Conservation (phyloP, 2,113 vertebrate species). For the Oncorhynchus masou region DNA sequence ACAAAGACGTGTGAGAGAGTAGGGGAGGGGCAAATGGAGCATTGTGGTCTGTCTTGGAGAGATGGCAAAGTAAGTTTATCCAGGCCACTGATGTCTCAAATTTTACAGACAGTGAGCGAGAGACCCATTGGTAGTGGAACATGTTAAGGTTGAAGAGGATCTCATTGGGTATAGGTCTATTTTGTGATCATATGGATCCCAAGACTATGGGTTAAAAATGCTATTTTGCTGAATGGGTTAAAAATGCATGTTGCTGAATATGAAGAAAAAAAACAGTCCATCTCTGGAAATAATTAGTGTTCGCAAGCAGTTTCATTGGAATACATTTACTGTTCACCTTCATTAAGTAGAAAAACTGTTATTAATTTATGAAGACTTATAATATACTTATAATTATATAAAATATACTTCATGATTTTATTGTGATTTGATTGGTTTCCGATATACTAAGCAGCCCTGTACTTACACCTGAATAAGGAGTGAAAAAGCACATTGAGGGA, state of each 20-base stretch:
- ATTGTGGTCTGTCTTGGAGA: not conserved
- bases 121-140: not conserved
- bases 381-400: no score
- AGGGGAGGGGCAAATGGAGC: slow-evolving; percentile 24
- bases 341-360: no score
- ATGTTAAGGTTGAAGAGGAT: not conserved
- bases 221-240: not conserved
- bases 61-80: slow-evolving; percentile 4
- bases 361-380: no score
- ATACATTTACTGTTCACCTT: no score
- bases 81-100: not conserved
- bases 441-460: no score
- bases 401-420: no score
- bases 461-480: no score
- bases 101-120: not conserved
- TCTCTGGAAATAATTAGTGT: not conserved
- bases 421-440: not conserved
- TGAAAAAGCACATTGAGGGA: no score
- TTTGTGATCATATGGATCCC: not conserved
- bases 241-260: not conserved
- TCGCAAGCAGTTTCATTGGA: no score
- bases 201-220: not conserved
- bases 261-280: not conserved
- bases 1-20: slow-evolving; percentile 14
- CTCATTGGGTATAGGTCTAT: not conserved